These are phyloP conservation scores for Campoletis sonorensis DNA, from an alignment of 1,140 invertebrate genomes.

Conservation along the genomic window DNA sequence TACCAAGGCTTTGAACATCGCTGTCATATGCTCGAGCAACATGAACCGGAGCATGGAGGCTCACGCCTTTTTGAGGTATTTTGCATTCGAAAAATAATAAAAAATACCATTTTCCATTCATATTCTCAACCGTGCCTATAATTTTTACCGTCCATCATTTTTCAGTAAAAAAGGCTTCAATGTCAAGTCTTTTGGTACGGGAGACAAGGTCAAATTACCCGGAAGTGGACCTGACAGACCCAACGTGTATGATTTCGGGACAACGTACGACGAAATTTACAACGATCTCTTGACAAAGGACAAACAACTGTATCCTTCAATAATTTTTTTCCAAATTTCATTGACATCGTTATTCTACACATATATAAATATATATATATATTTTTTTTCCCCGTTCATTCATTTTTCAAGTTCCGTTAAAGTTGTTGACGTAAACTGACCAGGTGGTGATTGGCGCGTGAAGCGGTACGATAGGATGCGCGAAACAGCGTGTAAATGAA, in stretches of 20 bases:
- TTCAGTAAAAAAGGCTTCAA: conserved; percentile 96
- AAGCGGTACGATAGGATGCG: too few relatives aligned
- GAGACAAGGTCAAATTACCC: conserved; percentile 98
- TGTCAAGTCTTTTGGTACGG: conserved; percentile 98
- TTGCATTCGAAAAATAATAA: conserved; percentile 25
- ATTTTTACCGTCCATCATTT: conserved; percentile 52
- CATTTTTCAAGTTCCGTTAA: too few relatives aligned
- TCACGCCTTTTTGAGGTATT: conserved; percentile 91
- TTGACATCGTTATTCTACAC: too few relatives aligned
- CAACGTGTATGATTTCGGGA: conserved; percentile 99
- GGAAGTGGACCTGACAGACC: conserved; percentile 96
- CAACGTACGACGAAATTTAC: conserved; percentile 98
- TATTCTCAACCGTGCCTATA: background rate
- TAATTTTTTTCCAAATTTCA: conserved; percentile 15
- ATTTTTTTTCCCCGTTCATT: too few relatives aligned
- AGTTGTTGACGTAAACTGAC: too few relatives aligned
- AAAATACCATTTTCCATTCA: conserved; percentile 28
- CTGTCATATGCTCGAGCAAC: conserved; percentile 98
- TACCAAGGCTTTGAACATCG: conserved; percentile 84
- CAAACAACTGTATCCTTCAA: conserved; percentile 87
- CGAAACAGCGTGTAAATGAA: too few relatives aligned
- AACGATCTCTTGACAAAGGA: conserved; percentile 94
- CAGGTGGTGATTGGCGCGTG: too few relatives aligned
- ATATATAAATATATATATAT: too few relatives aligned
- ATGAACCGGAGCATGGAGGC: conserved; percentile 99